Conservation (phyloP, 2,113 vertebrate species). For the Thunnus thynnus region DNA sequence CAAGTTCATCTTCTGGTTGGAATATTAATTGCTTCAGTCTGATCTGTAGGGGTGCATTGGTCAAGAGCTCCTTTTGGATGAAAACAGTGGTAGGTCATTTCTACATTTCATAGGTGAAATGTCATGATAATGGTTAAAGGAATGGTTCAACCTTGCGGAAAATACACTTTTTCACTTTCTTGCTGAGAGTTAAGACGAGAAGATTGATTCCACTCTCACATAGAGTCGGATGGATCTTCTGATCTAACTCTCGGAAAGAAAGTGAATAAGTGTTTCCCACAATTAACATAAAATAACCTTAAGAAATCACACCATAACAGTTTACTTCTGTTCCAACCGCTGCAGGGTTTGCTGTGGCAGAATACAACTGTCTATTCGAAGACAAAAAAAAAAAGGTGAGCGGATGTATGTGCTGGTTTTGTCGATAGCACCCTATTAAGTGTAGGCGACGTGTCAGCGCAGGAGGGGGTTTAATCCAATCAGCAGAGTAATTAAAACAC, state of each 20-base stretch:
- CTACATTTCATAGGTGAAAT: conserved; percentile 35
- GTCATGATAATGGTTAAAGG: background rate
- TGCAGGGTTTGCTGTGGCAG: background rate
- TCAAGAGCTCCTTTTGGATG: background rate
- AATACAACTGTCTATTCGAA: conserved; percentile 9
- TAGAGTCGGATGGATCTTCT: no score
- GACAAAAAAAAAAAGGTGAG: conserved; percentile 32
- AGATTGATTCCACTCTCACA: background rate
- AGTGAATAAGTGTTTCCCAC: no score
- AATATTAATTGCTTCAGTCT: conserved; percentile 56
- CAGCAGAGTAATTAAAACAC: conserved; percentile 74
- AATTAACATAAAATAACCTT: no score
- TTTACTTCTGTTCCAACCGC: conserved; percentile 25
- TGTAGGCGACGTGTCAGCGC: conserved; percentile 68
- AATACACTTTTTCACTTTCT: background rate
- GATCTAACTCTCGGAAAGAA: no score
- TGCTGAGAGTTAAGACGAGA: background rate
- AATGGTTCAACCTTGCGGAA: background rate
- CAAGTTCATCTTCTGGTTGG: conserved; percentile 49
- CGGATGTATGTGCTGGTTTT: conserved; percentile 57
- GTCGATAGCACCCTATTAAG: conserved; percentile 72
- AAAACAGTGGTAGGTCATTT: conserved; percentile 3
- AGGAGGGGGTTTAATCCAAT: conserved; percentile 68
- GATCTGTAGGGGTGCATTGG: conserved; percentile 13
- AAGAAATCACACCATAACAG: conserved; percentile 25